Evolutionary conservation across 2,888 invertebrate species (phyloP).

Genomic region (Caenorhabditis virilis): DNA sequence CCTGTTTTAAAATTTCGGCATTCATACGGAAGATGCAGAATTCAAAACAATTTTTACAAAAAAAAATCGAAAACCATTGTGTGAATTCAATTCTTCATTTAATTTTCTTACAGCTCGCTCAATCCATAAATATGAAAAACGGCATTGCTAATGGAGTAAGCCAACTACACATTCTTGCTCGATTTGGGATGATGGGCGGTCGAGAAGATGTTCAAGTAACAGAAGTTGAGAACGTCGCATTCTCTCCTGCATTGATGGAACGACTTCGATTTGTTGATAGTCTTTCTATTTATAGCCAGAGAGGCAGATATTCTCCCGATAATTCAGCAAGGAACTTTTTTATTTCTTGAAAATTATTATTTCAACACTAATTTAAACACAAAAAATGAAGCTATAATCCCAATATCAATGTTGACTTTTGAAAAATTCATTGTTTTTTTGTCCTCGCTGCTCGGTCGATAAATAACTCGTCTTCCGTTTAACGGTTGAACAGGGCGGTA

Average conservation of each 20-base stretch:
- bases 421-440: no score
- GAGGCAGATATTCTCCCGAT: constrained; percentile 21
- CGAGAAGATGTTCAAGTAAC: background rate
- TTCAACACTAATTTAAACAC: background rate
- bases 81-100: no score
- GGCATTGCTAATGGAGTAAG: constrained; percentile 51
- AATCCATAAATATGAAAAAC: constrained; percentile 47
- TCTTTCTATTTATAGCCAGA: constrained; percentile 26
- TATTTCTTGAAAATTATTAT: constrained; percentile 19
- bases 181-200: constrained; percentile 35
- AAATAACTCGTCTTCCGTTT: constrained; percentile 61
- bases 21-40: no score
- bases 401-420: no score
- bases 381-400: no score
- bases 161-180: constrained; percentile 51
- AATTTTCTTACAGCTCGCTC: no score
- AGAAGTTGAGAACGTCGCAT: constrained; percentile 12
- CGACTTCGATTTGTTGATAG: constrained; percentile 33
- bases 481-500: constrained; percentile 62
- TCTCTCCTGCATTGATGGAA: constrained; percentile 32
- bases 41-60: no score
- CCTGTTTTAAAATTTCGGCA: no score
- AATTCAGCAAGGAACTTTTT: constrained; percentile 30
- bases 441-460: constrained; percentile 52
- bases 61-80: no score